Percentiles rank a stretch among this genome's conserved stretches.
Conservation (phyloP, 1,140 invertebrate species). For the Periplaneta americana region DNA sequence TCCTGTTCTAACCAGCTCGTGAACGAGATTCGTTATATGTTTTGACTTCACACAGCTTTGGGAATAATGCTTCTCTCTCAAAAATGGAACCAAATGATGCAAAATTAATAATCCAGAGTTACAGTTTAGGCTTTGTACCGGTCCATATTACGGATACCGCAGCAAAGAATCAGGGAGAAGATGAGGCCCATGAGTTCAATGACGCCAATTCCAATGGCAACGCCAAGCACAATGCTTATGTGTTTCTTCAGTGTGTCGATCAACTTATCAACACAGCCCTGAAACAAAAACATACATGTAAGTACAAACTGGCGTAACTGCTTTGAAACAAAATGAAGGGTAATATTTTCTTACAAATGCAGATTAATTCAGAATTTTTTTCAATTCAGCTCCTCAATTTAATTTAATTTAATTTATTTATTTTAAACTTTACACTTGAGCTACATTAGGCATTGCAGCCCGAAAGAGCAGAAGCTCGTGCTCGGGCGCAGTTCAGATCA, state of each 20-base stretch:
- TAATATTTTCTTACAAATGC: too few relatives aligned
- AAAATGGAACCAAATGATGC: not conserved
- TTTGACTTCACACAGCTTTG: not conserved
- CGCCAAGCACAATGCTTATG: constrained; percentile 53
- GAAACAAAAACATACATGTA: too few relatives aligned
- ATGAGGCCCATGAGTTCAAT: constrained; percentile 69
- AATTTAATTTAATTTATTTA: too few relatives aligned
- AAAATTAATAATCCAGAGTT: not conserved
- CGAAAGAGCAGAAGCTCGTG: too few relatives aligned
- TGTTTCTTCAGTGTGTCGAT: constrained; percentile 53
- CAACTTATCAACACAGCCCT: constrained; percentile 71
- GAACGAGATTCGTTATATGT: not conserved
- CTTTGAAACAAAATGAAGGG: too few relatives aligned
- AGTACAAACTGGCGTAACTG: too few relatives aligned
- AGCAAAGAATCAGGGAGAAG: constrained; percentile 72
- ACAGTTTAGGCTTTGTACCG: constrained; percentile 61
- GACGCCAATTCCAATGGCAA: constrained; percentile 56
- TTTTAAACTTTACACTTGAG: too few relatives aligned
- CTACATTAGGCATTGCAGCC: too few relatives aligned
- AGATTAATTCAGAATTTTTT: too few relatives aligned
- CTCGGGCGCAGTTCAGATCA: too few relatives aligned
- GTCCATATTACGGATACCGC: constrained; percentile 59
- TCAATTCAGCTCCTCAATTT: too few relatives aligned
- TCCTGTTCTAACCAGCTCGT: not conserved
- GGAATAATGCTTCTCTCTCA: not conserved